Evolutionary conservation across 2,113 vertebrate genomes (phyloP), one percentile per base, ranked within the genome.

Genomic region (Myxocyprinus asiaticus): DNA sequence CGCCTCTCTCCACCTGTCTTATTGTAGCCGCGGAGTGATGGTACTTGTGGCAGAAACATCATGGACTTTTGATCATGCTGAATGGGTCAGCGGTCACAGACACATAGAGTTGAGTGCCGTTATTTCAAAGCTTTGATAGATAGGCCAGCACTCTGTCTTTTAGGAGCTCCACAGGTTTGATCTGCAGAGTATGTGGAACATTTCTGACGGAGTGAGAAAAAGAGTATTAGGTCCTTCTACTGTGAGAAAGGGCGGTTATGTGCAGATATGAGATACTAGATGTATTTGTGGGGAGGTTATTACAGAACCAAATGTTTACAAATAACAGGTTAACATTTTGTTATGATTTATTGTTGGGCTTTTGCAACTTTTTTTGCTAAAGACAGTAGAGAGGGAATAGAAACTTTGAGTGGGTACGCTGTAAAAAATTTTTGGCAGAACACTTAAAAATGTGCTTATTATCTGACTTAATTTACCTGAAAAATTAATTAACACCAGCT

Each of bases 51-150:
- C 58, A 43, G n/a, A 59, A 55, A 43, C 50, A 15, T 59, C 8
- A 51, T 43, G 22, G 45, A 76, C 61, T 65, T 76, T 65, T 65
- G 73, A 76, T 76, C 73, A 64, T 14, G 33, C 62, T 64, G 59
- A 51, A 75, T 0, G 17, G 72, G 58, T 63, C 72, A 63, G 12
- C 8, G 73, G 45, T 50, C 45, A 63, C 58, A 74, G 56, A 58
- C 55, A 58, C 14, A 15, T 15, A n/a, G 55, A 58, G 55, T 15
- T 33, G 15, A 58, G 55, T 58, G 55, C 17, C 61, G 44, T 14
- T 63, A 50, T 42, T 74, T 74, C 45, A 8, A 47, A 47, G 43
- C n/a, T 44, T 53, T 44, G 69, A 72, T 45, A 45, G 69, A 72
- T 56, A 58, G 69, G 8, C 7, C 53, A 17, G 48, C 45, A n/a